A percentile compares a stretch with the other conserved stretches of the same genome.
These are phyloP conservation scores for Rissa tridactyla DNA, from an alignment of 2,113 vertebrate species.

Conservation along the genomic window DNA sequence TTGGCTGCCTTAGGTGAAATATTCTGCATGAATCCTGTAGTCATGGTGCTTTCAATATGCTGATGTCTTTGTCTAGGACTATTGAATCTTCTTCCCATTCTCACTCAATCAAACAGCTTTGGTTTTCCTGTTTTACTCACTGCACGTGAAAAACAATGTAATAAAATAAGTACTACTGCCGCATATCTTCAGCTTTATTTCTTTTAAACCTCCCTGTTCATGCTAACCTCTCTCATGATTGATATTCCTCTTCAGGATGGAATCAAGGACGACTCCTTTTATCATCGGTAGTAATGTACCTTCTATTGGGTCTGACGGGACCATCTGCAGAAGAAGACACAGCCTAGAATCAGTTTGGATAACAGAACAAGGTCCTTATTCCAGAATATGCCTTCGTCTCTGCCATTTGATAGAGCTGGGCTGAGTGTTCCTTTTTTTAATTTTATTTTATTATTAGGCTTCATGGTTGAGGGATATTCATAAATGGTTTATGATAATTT, in stretches of 20 bases:
- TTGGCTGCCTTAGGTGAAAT: constrained; percentile 16
- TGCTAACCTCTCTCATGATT: background rate
- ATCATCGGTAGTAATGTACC: background rate
- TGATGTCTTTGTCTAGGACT: constrained; percentile 12
- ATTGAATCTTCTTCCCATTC: background rate
- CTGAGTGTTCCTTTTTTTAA: constrained; percentile 30
- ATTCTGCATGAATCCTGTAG: background rate
- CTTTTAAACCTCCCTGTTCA: background rate
- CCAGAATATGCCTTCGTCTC: background rate
- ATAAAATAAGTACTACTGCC: background rate
- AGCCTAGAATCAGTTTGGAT: background rate
- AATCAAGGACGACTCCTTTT: background rate
- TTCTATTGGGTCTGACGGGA: background rate
- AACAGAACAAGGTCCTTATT: background rate
- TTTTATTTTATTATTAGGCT: constrained; percentile 69
- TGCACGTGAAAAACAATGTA: background rate
- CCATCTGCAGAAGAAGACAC: background rate
- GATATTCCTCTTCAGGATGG: background rate
- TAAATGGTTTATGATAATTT: constrained; percentile 74
- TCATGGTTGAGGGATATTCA: constrained; percentile 71
- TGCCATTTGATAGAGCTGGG: background rate
- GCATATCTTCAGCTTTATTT: background rate
- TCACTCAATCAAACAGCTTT: background rate
- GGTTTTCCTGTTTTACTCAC: background rate
- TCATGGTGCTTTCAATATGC: background rate